phyloP scores from a whole-genome alignment of 2,797 vertebrate genomes.

The Rhadinocentrus ornatus region DNA sequence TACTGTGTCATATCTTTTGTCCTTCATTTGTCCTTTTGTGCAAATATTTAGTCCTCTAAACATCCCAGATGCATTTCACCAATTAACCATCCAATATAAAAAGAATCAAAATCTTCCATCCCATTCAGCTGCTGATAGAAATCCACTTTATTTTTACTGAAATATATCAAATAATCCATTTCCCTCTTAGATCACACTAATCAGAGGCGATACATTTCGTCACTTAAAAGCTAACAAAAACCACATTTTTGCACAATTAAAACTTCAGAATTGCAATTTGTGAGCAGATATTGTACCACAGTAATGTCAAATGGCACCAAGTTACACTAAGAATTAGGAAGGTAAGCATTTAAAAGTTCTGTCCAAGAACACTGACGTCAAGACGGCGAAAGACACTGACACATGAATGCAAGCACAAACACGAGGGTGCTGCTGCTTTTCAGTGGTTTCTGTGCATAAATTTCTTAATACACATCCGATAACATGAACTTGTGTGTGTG shows the following conservation, averaged over 20 bases:
- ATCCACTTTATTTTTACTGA: neutral
- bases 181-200: neutral
- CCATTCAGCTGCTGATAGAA: neutral
- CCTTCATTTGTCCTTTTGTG: slow-evolving; percentile 10
- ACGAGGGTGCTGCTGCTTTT: slow-evolving; percentile 11
- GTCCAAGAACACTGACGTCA: slow-evolving; percentile 45
- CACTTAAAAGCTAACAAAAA: slow-evolving; percentile 16
- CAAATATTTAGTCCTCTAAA: slow-evolving; percentile 27
- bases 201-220: slow-evolving; percentile 19
- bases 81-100: neutral
- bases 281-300: neutral
- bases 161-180: neutral
- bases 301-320: slow-evolving; percentile 37
- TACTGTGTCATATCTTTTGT: neutral
- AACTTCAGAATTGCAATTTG: slow-evolving; percentile 25
- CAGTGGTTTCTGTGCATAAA: neutral
- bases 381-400: slow-evolving; percentile 12
- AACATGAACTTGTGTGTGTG: slow-evolving; percentile 15
- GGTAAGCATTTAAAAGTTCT: slow-evolving; percentile 12
- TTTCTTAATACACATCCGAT: slow-evolving; percentile 9
- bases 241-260: slow-evolving; percentile 23
- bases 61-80: slow-evolving; percentile 10
- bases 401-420: slow-evolving; percentile 27
- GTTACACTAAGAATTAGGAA: slow-evolving; percentile 49
- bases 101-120: neutral